Conservation (phyloP, 2,888 invertebrate genomes). For the Encarsia formosa region DNA sequence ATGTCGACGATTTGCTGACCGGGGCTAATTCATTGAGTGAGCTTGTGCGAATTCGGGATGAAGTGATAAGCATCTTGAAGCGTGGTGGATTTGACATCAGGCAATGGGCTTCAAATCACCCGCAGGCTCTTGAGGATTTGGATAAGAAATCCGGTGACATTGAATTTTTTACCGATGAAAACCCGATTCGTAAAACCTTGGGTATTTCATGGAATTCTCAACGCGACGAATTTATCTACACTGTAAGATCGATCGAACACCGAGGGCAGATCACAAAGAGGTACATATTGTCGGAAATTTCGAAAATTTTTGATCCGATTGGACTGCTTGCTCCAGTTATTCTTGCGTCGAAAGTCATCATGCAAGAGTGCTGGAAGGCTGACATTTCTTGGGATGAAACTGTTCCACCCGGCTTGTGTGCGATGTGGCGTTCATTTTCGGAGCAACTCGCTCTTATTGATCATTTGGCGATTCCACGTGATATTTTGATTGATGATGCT, state of each 20-base stretch:
- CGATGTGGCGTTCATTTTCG: too few relatives aligned
- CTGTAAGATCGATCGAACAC: too few relatives aligned
- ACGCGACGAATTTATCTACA: constrained; percentile 6
- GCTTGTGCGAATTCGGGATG: constrained; percentile 12
- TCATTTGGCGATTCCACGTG: too few relatives aligned
- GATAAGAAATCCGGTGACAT: not conserved
- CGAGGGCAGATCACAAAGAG: too few relatives aligned
- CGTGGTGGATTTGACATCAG: constrained; percentile 25
- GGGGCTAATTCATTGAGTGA: constrained; percentile 15
- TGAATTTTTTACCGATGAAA: not conserved
- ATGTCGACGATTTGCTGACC: constrained; percentile 6
- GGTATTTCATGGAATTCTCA: constrained; percentile 20
- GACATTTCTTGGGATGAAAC: too few relatives aligned
- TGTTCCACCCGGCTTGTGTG: too few relatives aligned
- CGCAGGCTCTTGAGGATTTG: not conserved
- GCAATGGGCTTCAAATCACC: constrained; percentile 31
- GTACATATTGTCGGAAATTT: too few relatives aligned
- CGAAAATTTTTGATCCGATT: too few relatives aligned
- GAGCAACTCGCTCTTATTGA: too few relatives aligned
- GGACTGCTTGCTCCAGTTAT: too few relatives aligned
- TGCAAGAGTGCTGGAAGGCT: too few relatives aligned
- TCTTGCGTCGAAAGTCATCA: too few relatives aligned
- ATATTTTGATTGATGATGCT: not conserved
- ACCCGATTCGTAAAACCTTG: constrained; percentile 5
- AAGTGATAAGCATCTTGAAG: not conserved